These are phyloP conservation scores for Melanotaenia nigrans DNA, from an alignment of 2,797 vertebrate genomes.

Conservation along the genomic window DNA sequence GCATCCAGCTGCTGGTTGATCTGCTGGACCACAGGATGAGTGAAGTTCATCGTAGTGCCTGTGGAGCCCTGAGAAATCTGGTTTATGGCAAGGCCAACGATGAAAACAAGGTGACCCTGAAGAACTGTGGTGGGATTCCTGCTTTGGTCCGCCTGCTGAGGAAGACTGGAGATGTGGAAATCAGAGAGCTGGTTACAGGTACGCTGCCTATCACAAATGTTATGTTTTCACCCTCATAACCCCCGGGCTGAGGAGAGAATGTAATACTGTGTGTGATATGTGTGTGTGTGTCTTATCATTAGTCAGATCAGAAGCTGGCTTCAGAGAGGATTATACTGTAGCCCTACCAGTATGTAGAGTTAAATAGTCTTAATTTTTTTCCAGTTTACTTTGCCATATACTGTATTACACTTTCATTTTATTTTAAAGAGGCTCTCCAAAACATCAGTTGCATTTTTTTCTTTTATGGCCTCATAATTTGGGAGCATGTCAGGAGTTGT, in stretches of 20 bases:
- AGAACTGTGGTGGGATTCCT: conserved; percentile 97
- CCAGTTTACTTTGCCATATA: not conserved
- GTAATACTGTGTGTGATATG: conserved; percentile 12
- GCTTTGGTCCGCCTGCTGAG: conserved; percentile 95
- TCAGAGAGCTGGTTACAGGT: conserved; percentile 98
- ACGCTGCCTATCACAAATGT: not conserved
- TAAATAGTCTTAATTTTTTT: not conserved
- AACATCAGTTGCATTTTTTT: not conserved
- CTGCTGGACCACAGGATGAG: conserved; percentile 97
- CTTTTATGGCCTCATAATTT: not conserved
- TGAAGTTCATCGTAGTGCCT: conserved; percentile 98
- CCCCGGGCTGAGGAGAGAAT: conserved; percentile 16
- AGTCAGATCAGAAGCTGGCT: not conserved
- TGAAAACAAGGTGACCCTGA: conserved; percentile 97
- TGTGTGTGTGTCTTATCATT: not conserved
- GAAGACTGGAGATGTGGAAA: conserved; percentile 95
- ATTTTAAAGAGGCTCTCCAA: not conserved
- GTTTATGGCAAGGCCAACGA: conserved; percentile 98
- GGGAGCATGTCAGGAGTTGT: not conserved
- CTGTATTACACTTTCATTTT: not conserved
- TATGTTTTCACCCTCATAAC: conserved; percentile 8
- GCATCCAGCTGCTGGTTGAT: conserved; percentile 96
- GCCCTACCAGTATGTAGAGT: not conserved
- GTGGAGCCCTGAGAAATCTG: conserved; percentile 95
- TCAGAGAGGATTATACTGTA: not conserved